Evolutionary conservation across 2,888 invertebrate species (phyloP).

Genomic region (Trisateles emortualis): DNA sequence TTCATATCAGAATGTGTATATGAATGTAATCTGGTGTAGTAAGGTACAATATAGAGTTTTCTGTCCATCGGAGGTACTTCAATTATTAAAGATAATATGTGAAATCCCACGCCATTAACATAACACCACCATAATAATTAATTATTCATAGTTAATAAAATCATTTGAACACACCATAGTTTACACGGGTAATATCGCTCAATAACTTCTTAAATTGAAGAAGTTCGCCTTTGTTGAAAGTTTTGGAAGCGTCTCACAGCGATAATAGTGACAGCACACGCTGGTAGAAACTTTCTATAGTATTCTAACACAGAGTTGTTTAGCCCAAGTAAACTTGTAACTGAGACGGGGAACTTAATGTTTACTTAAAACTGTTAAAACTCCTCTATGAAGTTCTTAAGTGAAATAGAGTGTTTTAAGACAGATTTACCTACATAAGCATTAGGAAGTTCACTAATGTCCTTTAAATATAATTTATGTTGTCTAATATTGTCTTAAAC

Average conservation of each 20-base stretch:
- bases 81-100: no score
- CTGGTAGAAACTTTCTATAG: slow-evolving; percentile 48
- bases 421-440: slow-evolving; percentile 30
- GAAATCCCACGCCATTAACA: not conserved
- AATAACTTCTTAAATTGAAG: slow-evolving; percentile 50
- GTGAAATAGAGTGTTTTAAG: slow-evolving; percentile 52
- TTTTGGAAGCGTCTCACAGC: slow-evolving; percentile 31
- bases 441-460: slow-evolving; percentile 16
- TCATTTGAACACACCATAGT: slow-evolving; percentile 27
- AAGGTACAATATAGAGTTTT: no score
- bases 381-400: slow-evolving; percentile 50
- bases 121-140: slow-evolving; percentile 4
- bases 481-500: slow-evolving; percentile 24
- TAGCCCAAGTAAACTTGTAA: slow-evolving; percentile 58
- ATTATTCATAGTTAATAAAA: slow-evolving; percentile 22
- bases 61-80: no score
- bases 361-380: slow-evolving; percentile 62
- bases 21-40: no score
- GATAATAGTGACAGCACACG: slow-evolving; percentile 43
- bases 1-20: no score
- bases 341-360: slow-evolving; percentile 53
- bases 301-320: slow-evolving; percentile 53
- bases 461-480: slow-evolving; percentile 30
- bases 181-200: slow-evolving; percentile 33
- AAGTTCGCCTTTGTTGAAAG: slow-evolving; percentile 44